These are phyloP conservation scores for Galaxias olidus DNA, from an alignment of 2,797 vertebrate species.

Conservation along the genomic window DNA sequence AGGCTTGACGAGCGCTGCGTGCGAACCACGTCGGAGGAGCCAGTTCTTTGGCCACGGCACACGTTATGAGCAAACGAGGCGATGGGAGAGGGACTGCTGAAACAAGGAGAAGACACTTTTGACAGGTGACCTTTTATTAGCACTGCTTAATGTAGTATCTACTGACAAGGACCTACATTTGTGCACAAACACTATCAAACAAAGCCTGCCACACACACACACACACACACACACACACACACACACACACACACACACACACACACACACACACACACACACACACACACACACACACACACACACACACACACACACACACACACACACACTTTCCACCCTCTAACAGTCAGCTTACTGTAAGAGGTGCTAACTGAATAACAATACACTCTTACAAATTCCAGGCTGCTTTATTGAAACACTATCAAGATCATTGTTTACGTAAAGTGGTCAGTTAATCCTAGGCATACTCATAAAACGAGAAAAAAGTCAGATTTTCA, in stretches of 20 bases:
- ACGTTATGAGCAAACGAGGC: conserved; percentile 50
- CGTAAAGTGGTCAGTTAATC: conserved; percentile 68
- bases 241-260: conserved; percentile 34
- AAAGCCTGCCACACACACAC: no score
- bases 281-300: background rate
- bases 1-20: conserved; percentile 32
- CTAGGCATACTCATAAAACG: conserved; percentile 43
- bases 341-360: conserved; percentile 21
- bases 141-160: conserved; percentile 57
- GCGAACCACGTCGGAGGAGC: conserved; percentile 38
- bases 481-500: background rate
- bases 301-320: conserved; percentile 37
- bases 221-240: background rate
- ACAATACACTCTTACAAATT: conserved; percentile 53
- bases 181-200: background rate
- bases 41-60: conserved; percentile 44
- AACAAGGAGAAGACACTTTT: conserved; percentile 52
- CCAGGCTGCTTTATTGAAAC: conserved; percentile 62
- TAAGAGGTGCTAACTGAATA: conserved; percentile 56
- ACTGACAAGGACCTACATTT: background rate
- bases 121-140: conserved; percentile 61
- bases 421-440: conserved; percentile 66
- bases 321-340: conserved; percentile 20
- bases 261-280: conserved; percentile 20
- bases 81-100: conserved; percentile 40